Evolutionary conservation across 2,113 vertebrate species (phyloP).

Genomic region (Silurus glanis): DNA sequence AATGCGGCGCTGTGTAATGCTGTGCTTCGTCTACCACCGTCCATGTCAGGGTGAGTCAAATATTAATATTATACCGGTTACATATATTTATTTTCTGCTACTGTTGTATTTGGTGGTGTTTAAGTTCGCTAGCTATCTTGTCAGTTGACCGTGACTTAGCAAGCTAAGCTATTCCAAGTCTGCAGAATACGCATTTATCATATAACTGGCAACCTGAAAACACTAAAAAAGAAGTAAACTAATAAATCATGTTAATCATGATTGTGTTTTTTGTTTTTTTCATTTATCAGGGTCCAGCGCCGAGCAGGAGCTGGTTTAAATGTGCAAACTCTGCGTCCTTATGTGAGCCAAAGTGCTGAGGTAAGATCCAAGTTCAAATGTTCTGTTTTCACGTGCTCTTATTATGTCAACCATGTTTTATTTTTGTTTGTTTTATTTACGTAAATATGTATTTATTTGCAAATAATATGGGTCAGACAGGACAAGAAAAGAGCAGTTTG

Average conservation of each 20-base stretch:
- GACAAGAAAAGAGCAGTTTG: neutral
- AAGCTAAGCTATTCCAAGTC: too few relatives aligned
- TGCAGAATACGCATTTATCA: neutral
- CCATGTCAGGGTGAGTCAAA: conserved; percentile 61
- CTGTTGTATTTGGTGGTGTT: too few relatives aligned
- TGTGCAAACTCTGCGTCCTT: conserved; percentile 59
- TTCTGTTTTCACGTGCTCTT: neutral
- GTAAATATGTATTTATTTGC: neutral
- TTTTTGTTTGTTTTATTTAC: neutral
- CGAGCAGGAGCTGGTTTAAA: conserved; percentile 52
- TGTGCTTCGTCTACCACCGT: conserved; percentile 57
- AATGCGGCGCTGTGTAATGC: conserved; percentile 61
- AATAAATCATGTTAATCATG: neutral
- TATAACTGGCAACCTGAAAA: neutral
- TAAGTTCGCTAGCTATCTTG: neutral
- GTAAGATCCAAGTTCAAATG: conserved; percentile 49
- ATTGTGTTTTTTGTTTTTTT: neutral
- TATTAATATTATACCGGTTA: neutral
- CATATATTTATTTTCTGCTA: neutral
- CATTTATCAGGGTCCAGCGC: conserved; percentile 58
- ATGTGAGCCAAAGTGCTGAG: conserved; percentile 69
- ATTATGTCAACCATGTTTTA: neutral
- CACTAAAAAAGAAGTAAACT: neutral
- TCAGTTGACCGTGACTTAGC: neutral
- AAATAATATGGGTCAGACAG: neutral